Evolutionary conservation across 2,888 invertebrate species (phyloP), one percentile per base, ranked within the genome.

Genomic region (Strigamia maritima): DNA sequence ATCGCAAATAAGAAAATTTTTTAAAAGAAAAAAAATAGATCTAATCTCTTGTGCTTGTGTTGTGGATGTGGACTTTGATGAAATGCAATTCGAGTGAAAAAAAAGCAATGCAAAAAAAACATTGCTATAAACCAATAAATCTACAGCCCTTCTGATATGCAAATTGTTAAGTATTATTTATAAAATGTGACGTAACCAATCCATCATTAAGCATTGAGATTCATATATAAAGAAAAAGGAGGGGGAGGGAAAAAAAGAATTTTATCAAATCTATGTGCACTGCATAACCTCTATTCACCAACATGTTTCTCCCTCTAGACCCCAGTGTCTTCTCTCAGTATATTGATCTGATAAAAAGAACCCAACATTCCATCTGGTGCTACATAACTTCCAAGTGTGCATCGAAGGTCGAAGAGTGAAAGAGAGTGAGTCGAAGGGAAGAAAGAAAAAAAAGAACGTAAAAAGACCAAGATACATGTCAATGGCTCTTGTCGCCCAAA

Each of bases 401-500:
- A 65, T 65, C 26, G 65, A 65, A 65, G 65, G 65, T 65, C 65
- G 65, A 65, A 65, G 65, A 65, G 65, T 65, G 65, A 65, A 65
- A 65, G 65, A 49, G 49, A 65, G 65, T 49, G 49, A 49, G n/a
- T 49, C 49, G 49, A 49, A 49, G 49, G n/a, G 19, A 44, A 44
- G 19, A n/a, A 6, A n/a, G 7, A n/a, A n/a, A 26, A 24, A 26
- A 24, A 26, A 65, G 49, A 49, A 10, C n/a, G 16, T 14, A 65
- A 65, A 26, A 24, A 65, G 65, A 65, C 65, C 65, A 65, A 65
- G 65, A 65, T 65, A 65, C 65, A 65, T 65, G 65, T 65, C 65
- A 65, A 65, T 65, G 65, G 65, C 65, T 65, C 65, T 65, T 65
- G 65, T 65, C 65, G 65, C 65, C 65, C 65, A 65, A 65, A 40